Percentiles rank a stretch among this genome's conserved stretches.
These are phyloP conservation scores for Catocala nupta DNA, from an alignment of 2,888 invertebrate species.

Conservation along the genomic window DNA sequence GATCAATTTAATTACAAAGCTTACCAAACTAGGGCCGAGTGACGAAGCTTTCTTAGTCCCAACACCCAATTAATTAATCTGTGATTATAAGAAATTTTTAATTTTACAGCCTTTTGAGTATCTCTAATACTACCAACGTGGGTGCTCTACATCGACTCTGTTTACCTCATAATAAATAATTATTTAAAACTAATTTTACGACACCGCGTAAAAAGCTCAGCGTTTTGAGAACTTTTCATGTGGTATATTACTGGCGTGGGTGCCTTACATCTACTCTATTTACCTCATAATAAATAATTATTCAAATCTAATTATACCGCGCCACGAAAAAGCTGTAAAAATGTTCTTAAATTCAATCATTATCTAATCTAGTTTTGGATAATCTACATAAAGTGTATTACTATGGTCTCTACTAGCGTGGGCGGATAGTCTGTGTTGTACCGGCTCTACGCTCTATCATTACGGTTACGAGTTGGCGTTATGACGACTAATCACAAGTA, in stretches of 20 bases:
- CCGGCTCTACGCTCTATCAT: constrained; percentile 20
- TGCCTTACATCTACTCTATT: neutral
- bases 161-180: constrained; percentile 2
- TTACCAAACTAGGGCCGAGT: too few species aligned
- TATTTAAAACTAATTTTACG: neutral
- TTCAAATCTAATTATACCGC: neutral
- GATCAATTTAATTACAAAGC: too few species aligned
- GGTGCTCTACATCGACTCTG: too few species aligned
- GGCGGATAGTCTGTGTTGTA: neutral
- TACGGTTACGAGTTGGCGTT: constrained; percentile 19
- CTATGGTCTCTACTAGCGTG: neutral
- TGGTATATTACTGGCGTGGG: neutral
- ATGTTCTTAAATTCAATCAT: constrained; percentile 11
- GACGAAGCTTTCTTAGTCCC: too few species aligned
- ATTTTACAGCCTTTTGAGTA: too few species aligned
- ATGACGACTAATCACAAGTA: constrained; percentile 21
- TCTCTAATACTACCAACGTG: too few species aligned
- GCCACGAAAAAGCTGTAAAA: neutral
- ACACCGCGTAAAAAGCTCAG: neutral
- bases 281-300: constrained; percentile 4
- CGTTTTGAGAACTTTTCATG: neutral
- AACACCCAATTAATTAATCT: too few species aligned
- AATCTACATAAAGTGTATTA: constrained; percentile 1
- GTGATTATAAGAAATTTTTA: too few species aligned
- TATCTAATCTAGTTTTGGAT: constrained; percentile 1